Base-by-base conservation (phyloP, 2,113 vertebrate species). In the Ptilorrhoa leucosticta region DNA sequence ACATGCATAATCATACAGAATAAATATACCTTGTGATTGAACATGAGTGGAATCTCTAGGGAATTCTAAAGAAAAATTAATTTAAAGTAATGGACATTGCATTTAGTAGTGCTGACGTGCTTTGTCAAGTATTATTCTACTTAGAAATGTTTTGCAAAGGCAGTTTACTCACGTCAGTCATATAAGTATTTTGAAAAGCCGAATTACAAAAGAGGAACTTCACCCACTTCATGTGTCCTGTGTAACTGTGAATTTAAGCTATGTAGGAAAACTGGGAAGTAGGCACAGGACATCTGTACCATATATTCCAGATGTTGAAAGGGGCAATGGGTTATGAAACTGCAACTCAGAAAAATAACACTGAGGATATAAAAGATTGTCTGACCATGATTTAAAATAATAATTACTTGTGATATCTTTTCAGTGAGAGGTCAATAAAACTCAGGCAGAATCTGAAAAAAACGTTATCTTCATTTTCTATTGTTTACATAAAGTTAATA, bases 291-390 rank as follows among this genome's bases (percentile, higher is more conserved):
- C 24, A 42, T 15, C 39, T 53, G 10, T 40, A 35, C 22, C 15
- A 3, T 23, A 7, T 37, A n/a, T 30, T 86, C 15, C 20, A 45
- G 22, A 23, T 80, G 7, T 20, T 69, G 54, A 61, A 83, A 94
- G 5, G 7, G 13, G 2, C 15, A 73, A 33, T 20, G 5, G 2
- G 3, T 84, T 54, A 70, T 1, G 1, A 20, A 82, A 57, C 6
- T 42, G 9, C 11, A 53, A 37, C 11, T 75, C n/a, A 82, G 39
- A 82, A 69, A 28, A 65, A 61, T n/a, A 83, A 0, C 21, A 31
- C 1, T 48, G 13, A 48, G 7, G 3, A 28, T 47, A 20, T 15
- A 63, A 85, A 28, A 65, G 4, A 19, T 3, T 33, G 2, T 44
- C 37, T 61, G 18, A 45, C 11, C 63, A 6, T 10, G 19, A 11